These are phyloP conservation scores for Henricia sp. DNA, from an alignment of 53 echinoderm and acorn worm genomes.

Conservation along the genomic window DNA sequence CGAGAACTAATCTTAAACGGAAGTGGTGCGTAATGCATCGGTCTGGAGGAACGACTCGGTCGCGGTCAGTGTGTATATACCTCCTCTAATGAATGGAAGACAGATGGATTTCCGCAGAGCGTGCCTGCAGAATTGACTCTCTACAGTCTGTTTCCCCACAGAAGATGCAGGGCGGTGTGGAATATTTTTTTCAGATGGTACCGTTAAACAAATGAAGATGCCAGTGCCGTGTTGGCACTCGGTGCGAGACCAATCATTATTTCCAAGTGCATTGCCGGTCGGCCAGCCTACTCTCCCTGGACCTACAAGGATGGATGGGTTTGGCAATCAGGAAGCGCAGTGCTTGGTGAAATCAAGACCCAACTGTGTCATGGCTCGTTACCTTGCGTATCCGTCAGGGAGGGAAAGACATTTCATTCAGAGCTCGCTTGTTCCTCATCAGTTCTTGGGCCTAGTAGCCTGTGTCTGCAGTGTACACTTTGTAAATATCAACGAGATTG, in stretches of 20 bases:
- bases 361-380: conserved; percentile 25
- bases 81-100: conserved; percentile 19
- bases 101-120: conserved; percentile 51
- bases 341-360: conserved; percentile 29
- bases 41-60: background rate
- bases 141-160: conserved; percentile 4
- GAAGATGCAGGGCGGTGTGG: background rate
- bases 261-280: background rate
- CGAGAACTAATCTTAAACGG: background rate
- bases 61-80: background rate
- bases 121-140: conserved; percentile 59
- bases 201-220: conserved; percentile 45
- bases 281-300: background rate
- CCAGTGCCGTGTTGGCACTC: background rate
- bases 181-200: background rate
- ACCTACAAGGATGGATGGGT: background rate
- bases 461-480: conserved; percentile 16
- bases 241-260: background rate
- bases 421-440: background rate
- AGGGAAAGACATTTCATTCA: conserved; percentile 17
- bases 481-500: too few relatives aligned
- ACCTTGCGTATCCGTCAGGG: conserved; percentile 35
- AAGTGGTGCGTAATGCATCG: conserved; percentile 23
- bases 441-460: conserved; percentile 23
- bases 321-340: conserved; percentile 36